Evolutionary conservation across 2,113 vertebrate genomes (phyloP).

Genomic region (Noctilio leporinus): DNA sequence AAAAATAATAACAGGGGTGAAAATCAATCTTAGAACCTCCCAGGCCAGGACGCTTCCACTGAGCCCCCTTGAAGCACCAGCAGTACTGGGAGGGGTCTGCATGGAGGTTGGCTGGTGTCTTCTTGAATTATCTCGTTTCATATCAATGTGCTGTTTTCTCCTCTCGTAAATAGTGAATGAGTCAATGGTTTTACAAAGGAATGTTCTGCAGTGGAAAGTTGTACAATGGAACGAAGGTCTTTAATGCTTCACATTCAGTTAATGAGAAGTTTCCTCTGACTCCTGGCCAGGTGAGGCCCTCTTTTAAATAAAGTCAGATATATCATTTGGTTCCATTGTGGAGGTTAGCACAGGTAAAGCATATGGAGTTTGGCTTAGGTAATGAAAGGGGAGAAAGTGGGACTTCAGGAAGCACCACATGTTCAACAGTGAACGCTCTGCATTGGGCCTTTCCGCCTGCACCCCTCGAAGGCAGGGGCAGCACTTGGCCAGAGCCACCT

Average conservation of each 20-base stretch:
- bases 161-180: not conserved
- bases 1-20: not conserved
- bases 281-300: not conserved
- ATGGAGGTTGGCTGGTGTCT: not conserved
- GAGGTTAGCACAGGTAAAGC: not conserved
- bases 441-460: not conserved
- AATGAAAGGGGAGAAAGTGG: not conserved
- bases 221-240: not conserved
- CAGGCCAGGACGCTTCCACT: not conserved
- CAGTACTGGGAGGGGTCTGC: not conserved
- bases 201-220: not conserved
- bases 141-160: not conserved
- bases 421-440: not conserved
- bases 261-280: not conserved
- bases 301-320: not conserved
- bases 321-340: not conserved
- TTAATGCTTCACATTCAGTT: not conserved
- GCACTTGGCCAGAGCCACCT: not conserved
- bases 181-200: not conserved
- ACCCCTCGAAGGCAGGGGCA: accelerated
- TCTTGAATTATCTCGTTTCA: not conserved
- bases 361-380: not conserved
- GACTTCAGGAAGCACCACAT: not conserved
- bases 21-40: not conserved
- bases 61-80: not conserved